A percentile compares a stretch with the other conserved stretches of the same genome.
Evolutionary conservation across 2,888 invertebrate species (phyloP).

Genomic region (Serrognathus titanus): DNA sequence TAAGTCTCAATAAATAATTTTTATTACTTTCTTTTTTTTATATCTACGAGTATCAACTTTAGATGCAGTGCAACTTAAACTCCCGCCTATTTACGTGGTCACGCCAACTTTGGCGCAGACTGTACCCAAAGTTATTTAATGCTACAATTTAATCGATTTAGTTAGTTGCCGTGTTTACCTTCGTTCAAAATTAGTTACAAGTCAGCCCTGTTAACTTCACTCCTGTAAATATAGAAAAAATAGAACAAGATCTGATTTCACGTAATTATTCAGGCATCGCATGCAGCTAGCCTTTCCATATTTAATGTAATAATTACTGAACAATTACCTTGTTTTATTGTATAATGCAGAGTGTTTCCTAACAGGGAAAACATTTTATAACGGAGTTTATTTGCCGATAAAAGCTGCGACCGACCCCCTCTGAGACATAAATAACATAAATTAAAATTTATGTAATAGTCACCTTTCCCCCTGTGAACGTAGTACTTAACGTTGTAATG

Average conservation of each 20-base stretch:
- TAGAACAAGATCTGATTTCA: slow-evolving; percentile 8
- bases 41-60: neutral
- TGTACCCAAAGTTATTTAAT: slow-evolving; percentile 7
- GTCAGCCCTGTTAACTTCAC: slow-evolving; percentile 6
- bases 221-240: neutral
- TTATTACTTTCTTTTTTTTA: neutral
- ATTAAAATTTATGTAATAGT: too few species aligned
- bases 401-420: too few species aligned
- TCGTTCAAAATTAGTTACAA: slow-evolving; percentile 20
- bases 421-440: too few species aligned
- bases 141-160: slow-evolving; percentile 19
- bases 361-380: too few species aligned
- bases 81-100: neutral
- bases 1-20: neutral
- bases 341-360: too few species aligned
- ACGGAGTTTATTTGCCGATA: too few species aligned
- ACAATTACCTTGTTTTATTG: slow-evolving; percentile 8
- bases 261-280: slow-evolving; percentile 20
- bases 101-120: neutral
- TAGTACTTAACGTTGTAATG: too few species aligned
- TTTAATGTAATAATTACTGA: slow-evolving; percentile 14
- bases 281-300: slow-evolving; percentile 12
- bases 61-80: too few species aligned
- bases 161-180: slow-evolving; percentile 15
- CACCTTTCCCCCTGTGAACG: too few species aligned